Evolutionary conservation across 2,888 invertebrate genomes (phyloP).

Genomic region (Xestobium rufovillosum): DNA sequence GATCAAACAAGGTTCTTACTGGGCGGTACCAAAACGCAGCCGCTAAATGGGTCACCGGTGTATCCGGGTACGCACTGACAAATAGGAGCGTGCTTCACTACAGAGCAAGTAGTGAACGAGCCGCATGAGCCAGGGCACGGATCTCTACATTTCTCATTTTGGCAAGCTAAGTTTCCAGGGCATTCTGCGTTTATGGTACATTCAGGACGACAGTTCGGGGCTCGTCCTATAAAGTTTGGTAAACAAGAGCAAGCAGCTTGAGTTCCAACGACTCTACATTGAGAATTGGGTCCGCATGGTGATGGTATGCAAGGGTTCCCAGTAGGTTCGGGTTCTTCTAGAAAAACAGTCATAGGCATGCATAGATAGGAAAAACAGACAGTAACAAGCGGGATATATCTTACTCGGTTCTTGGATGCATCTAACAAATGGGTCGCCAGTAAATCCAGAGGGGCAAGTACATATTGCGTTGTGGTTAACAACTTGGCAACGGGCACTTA

Average conservation of each 20-base stretch:
- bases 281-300: conserved; percentile 57
- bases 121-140: conserved; percentile 77
- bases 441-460: conserved; percentile 68
- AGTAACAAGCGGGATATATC: no score
- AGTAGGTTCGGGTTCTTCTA: conserved; percentile 39
- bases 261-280: conserved; percentile 50
- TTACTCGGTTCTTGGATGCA: conserved; percentile 61
- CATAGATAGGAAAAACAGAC: no score
- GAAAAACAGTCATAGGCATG: no score
- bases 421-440: conserved; percentile 72
- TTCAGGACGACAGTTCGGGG: conserved; percentile 60
- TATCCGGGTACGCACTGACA: conserved; percentile 69
- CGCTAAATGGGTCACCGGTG: conserved; percentile 57
- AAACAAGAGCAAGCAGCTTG: conserved; percentile 55
- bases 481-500: conserved; percentile 75
- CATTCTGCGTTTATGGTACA: conserved; percentile 67
- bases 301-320: conserved; percentile 57
- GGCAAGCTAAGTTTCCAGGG: conserved; percentile 66
- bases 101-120: conserved; percentile 63
- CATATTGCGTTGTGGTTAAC: conserved; percentile 84
- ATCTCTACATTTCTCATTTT: conserved; percentile 68
- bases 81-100: conserved; percentile 68
- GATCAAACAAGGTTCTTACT: conserved; percentile 48
- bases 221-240: conserved; percentile 52
- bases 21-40: conserved; percentile 49